Evolutionary conservation across 1,140 invertebrate species (phyloP), one percentile per base, ranked within the genome.

Genomic region (Doryteuthis pealeii): DNA sequence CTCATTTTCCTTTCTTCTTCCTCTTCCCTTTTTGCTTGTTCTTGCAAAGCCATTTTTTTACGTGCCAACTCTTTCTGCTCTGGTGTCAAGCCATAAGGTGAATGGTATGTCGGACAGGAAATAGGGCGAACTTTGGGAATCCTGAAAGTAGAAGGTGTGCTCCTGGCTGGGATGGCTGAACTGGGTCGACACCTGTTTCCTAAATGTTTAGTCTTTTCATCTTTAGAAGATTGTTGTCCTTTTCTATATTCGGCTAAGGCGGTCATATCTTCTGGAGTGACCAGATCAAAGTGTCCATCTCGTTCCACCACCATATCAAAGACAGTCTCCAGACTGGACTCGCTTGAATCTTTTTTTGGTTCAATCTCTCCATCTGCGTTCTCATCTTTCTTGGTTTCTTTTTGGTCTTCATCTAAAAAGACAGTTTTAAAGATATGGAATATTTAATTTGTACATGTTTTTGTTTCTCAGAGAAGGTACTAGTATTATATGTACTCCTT

Each of bases 251-350:
- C 3, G 30, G 26, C 66, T 67, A 35, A 70, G 2, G 85, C 79
- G 22, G 78, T 73, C n/a, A 86, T 72, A 66, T 87, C 85, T 68
- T 84, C 79, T 28, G 79, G 75, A 74, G 73, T 80, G 1, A 87
- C 76, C 14, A 86, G 74, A 70, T 83, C 76, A 81, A 86, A 86
- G 70, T 86, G 83, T 65, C 86, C 86, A 75, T 84, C 83, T 45
- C 80, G 76, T 79, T 87, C 86, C n/a, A 87, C 78, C 30, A 85
- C 73, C 70, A 85, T 79, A 76, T 81, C 79, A 66, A 77, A 68
- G n/a, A 76, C 68, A 26, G 70, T 73, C 28, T 79, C 74, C n/a
- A 74, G 71, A 43, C 74, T 73, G 26, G 35, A 5, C 4, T 10
- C 35, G 10, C 10, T 40, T 18, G 3, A 31, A 33, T 49, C 40